Evolutionary conservation across 2,797 vertebrate genomes (phyloP).

Genomic region (Astyanax mexicanus): DNA sequence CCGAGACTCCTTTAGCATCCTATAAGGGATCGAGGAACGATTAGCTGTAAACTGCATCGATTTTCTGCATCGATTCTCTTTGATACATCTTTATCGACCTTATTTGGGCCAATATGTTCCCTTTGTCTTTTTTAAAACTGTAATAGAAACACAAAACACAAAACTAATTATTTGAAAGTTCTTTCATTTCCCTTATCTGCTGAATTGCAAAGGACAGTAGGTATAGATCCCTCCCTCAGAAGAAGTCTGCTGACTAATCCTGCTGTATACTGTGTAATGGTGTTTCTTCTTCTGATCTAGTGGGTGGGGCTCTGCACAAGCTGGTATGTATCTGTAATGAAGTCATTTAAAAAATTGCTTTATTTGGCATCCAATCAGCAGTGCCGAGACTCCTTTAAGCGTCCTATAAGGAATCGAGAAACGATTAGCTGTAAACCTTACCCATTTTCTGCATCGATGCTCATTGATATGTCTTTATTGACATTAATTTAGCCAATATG

Average conservation of each 20-base stretch:
- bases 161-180: too few species aligned
- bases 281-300: too few species aligned
- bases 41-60: not conserved
- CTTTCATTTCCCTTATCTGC: too few species aligned
- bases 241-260: too few species aligned
- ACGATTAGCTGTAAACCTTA: not conserved
- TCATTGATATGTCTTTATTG: not conserved
- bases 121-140: too few species aligned
- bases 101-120: too few species aligned
- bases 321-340: slow-evolving; percentile 24
- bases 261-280: too few species aligned
- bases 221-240: too few species aligned
- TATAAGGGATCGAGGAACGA: not conserved
- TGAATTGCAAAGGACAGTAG: too few species aligned
- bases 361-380: slow-evolving; percentile 1
- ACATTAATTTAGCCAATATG: too few species aligned
- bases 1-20: not conserved
- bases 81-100: not conserved
- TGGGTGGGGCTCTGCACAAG: too few species aligned
- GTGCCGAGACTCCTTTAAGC: not conserved
- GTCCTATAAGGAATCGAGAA: not conserved
- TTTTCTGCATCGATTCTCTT: not conserved
- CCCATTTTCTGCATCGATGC: not conserved
- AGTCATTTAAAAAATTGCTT: slow-evolving; percentile 9
- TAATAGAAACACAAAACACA: too few species aligned